phyloP scores from a whole-genome alignment of 2,113 vertebrate genomes.

The Pelecanus crispus region DNA sequence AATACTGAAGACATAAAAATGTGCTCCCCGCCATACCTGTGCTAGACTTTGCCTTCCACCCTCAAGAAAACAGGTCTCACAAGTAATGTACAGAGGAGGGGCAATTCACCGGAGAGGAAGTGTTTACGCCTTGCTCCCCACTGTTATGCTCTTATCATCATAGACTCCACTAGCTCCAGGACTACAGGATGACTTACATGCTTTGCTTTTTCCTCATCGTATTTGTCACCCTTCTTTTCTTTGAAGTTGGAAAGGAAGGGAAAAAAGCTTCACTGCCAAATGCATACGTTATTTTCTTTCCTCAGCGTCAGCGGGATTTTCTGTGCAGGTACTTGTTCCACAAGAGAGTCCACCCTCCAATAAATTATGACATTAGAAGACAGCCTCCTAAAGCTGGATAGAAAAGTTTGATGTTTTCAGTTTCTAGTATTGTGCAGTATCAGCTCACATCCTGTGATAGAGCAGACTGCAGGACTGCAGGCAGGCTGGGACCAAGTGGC shows the following conservation, averaged over 20 bases:
- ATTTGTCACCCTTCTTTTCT: neutral
- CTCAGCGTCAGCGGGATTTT: neutral
- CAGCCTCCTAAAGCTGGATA: neutral
- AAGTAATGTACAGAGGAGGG: neutral
- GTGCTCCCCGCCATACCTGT: neutral
- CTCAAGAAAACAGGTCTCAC: neutral
- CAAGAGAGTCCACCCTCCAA: neutral
- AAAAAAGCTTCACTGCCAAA: neutral
- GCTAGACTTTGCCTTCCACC: neutral
- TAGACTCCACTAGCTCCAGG: neutral
- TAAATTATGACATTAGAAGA: neutral
- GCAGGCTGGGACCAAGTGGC: neutral
- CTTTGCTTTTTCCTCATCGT: neutral
- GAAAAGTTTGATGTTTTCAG: neutral
- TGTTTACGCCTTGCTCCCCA: neutral
- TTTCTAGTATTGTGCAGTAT: neutral
- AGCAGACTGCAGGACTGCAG: neutral
- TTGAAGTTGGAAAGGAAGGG: neutral
- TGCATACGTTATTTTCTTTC: neutral
- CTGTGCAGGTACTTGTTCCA: neutral
- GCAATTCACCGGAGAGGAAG: neutral
- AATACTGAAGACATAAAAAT: neutral
- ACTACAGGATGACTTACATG: neutral
- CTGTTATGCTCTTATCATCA: neutral
- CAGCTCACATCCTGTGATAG: neutral